A percentile compares a stretch with the other conserved stretches of the same genome.
Conservation (phyloP, 1,140 invertebrate species). For the Bradynema listronoti region DNA sequence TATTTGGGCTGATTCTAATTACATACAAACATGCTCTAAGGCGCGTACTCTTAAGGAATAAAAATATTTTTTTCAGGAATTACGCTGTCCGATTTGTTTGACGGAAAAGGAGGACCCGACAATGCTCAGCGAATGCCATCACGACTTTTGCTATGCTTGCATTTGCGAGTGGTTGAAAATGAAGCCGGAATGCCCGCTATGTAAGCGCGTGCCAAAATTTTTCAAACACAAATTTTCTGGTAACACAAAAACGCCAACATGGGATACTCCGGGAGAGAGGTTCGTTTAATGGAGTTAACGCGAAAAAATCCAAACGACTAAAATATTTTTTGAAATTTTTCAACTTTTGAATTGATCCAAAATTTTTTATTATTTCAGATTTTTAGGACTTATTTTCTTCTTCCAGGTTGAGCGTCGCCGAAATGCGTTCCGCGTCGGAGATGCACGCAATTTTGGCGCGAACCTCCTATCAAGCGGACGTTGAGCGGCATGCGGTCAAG, state of each 20-base stretch:
- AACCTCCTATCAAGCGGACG: conserved; percentile 28
- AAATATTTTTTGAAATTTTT: conserved; percentile 9
- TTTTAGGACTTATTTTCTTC: background rate
- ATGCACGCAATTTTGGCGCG: conserved; percentile 14
- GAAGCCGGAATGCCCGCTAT: conserved; percentile 16
- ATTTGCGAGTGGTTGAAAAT: conserved; percentile 28
- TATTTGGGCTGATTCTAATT: too few species aligned
- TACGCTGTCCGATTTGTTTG: too few species aligned
- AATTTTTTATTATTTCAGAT: background rate
- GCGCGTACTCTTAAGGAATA: too few species aligned
- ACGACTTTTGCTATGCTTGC: conserved; percentile 29
- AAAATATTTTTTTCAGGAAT: too few species aligned
- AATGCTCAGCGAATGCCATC: conserved; percentile 16
- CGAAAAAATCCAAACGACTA: background rate
- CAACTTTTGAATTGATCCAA: background rate
- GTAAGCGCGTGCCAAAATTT: conserved; percentile 13
- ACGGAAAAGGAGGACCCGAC: too few species aligned
- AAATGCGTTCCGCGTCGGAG: conserved; percentile 22
- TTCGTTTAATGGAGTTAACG: background rate
- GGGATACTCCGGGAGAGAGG: conserved; percentile 11
- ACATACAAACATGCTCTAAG: too few species aligned
- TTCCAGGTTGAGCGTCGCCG: conserved; percentile 17
- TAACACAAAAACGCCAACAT: conserved; percentile 7
- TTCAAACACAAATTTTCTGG: conserved; percentile 17
- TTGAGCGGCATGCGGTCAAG: conserved; percentile 22